Percentiles rank a stretch among this genome's conserved stretches.
phyloP scores from a whole-genome alignment of 2,888 invertebrate species.

The Helobdella robusta region DNA sequence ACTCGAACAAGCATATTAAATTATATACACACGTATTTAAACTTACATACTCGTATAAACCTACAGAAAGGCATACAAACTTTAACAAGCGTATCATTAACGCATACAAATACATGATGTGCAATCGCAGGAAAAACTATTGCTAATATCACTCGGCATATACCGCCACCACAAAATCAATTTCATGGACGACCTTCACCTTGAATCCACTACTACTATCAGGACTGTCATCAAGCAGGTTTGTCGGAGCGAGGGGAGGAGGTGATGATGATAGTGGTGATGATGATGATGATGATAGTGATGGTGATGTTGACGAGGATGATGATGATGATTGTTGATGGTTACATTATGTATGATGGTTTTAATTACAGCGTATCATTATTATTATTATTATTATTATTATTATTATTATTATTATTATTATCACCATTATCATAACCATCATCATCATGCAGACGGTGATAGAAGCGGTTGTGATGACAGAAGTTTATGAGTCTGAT shows the following conservation, averaged over 20 bases:
- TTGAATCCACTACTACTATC: slow-evolving; percentile 78
- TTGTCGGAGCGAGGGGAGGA: too few relatives aligned
- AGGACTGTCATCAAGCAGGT: slow-evolving; percentile 77
- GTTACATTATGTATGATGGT: not conserved
- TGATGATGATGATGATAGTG: not conserved
- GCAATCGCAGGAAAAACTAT: slow-evolving; percentile 78
- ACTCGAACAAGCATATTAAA: too few relatives aligned
- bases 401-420: too few relatives aligned
- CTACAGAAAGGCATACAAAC: too few relatives aligned
- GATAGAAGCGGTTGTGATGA: slow-evolving; percentile 64
- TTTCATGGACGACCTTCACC: slow-evolving; percentile 63
- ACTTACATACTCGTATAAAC: too few relatives aligned
- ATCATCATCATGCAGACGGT: slow-evolving; percentile 50
- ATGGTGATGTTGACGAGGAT: not conserved
- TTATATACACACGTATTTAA: too few relatives aligned
- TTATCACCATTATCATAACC: too few relatives aligned
- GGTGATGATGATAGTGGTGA: not conserved
- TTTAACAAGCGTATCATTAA: too few relatives aligned
- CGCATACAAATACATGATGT: too few relatives aligned
- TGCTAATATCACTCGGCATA: slow-evolving; percentile 79
- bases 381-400: not conserved
- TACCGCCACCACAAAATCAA: slow-evolving; percentile 71
- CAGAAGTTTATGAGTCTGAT: slow-evolving; percentile 51
- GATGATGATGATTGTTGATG: not conserved
- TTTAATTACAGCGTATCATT: not conserved